phyloP scores from a whole-genome alignment of 30 jellyfish, hydroid and myxozoan genomes.

The Aurelia sp. region DNA sequence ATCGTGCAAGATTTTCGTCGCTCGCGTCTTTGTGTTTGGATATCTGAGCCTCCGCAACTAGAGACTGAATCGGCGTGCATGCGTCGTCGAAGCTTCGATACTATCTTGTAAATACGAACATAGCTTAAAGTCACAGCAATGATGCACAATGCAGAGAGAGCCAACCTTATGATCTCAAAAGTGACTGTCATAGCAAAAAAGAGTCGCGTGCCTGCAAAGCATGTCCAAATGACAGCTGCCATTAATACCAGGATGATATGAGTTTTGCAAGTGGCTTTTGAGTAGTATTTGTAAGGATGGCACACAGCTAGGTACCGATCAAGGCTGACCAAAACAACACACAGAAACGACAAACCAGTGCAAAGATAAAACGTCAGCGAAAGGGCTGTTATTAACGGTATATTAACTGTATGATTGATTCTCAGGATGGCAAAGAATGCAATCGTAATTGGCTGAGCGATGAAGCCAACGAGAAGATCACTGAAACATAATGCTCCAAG shows the following conservation, averaged over 20 bases:
- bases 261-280: background rate
- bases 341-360: slow-evolving; percentile 11
- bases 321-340: slow-evolving; percentile 12
- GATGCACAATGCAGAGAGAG: background rate
- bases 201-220: background rate
- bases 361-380: background rate
- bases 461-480: background rate
- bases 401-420: background rate
- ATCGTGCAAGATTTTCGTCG: background rate
- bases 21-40: background rate
- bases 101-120: background rate
- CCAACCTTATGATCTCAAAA: background rate
- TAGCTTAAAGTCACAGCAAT: background rate
- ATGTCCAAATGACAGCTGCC: background rate
- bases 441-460: background rate
- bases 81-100: background rate
- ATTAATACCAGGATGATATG: background rate
- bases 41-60: background rate
- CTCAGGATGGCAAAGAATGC: background rate
- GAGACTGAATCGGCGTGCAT: background rate
- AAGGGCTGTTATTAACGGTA: background rate
- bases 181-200: background rate
- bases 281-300: slow-evolving; percentile 31
- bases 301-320: slow-evolving; percentile 47
- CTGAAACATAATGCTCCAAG: slow-evolving; percentile 6